Conservation (phyloP, 2,888 invertebrate genomes). For the Furcula furcula region DNA sequence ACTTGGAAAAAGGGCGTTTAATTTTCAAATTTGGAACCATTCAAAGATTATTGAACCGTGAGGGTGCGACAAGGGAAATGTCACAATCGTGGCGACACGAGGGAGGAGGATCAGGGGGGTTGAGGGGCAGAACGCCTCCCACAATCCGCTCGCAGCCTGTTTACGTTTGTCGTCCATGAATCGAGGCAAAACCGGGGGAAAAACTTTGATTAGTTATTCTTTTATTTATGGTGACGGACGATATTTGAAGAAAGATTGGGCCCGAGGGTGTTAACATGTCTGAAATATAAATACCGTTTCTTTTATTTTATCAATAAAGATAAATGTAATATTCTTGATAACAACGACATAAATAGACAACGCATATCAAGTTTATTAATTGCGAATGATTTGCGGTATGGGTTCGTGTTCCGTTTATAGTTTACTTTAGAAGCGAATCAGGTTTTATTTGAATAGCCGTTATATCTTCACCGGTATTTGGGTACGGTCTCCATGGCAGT, state of each 20-base stretch:
- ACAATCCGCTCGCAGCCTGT: conserved; percentile 46
- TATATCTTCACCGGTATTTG: neutral
- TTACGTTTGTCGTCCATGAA: conserved; percentile 62
- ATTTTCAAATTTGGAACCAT: conserved; percentile 52
- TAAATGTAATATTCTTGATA: neutral
- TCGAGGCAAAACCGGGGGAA: conserved; percentile 50
- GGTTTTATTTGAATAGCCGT: neutral
- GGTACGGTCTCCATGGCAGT: conserved; percentile 51
- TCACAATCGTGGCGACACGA: conserved; percentile 58
- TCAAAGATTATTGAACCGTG: conserved; percentile 63
- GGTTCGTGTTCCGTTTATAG: no score
- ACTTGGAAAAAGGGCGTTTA: conserved; percentile 39
- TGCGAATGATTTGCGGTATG: no score
- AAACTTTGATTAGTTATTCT: conserved; percentile 67
- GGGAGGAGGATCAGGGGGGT: conserved; percentile 24
- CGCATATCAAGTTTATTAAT: neutral
- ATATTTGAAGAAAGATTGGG: conserved; percentile 40
- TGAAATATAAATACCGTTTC: no score
- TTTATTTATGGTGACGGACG: conserved; percentile 52
- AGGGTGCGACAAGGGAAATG: conserved; percentile 63
- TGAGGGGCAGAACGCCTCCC: conserved; percentile 31
- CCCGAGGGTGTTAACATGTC: no score
- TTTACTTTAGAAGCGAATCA: conserved; percentile 14
- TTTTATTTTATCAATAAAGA: neutral
- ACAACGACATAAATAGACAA: neutral